Evolutionary conservation across 1,140 invertebrate genomes (phyloP).

Genomic region (Argopecten irradians): DNA sequence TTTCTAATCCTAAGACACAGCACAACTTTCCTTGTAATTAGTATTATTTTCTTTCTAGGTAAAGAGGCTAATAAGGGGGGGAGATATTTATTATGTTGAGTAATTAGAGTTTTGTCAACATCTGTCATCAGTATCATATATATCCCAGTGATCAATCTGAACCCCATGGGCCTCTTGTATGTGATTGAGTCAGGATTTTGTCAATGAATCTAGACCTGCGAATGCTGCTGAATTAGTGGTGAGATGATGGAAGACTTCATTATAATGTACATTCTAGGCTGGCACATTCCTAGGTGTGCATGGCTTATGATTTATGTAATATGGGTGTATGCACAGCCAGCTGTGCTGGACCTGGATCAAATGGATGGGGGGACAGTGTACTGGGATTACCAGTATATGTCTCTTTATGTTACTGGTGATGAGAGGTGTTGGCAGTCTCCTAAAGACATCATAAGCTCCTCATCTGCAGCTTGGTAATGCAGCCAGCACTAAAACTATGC

Average conservation of each 20-base stretch:
- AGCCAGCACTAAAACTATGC: not conserved
- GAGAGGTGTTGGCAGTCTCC: not conserved
- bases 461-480: not conserved
- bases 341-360: not conserved
- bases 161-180: too few species aligned
- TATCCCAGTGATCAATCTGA: too few species aligned
- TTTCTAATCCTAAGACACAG: too few species aligned
- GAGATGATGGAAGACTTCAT: not conserved
- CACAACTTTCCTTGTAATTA: too few species aligned
- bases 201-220: not conserved
- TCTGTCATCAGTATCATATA: too few species aligned
- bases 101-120: too few species aligned
- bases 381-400: not conserved
- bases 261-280: not conserved
- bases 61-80: too few species aligned
- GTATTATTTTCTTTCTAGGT: too few species aligned
- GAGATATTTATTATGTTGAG: too few species aligned
- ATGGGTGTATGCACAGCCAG: not conserved
- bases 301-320: constrained; percentile 23
- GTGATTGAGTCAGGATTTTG: not conserved
- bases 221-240: not conserved
- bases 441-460: not conserved
- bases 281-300: not conserved
- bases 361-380: not conserved
- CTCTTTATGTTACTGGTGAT: not conserved